Evolutionary conservation across 2,888 invertebrate species (phyloP).

Genomic region (Spilosoma lubricipeda): DNA sequence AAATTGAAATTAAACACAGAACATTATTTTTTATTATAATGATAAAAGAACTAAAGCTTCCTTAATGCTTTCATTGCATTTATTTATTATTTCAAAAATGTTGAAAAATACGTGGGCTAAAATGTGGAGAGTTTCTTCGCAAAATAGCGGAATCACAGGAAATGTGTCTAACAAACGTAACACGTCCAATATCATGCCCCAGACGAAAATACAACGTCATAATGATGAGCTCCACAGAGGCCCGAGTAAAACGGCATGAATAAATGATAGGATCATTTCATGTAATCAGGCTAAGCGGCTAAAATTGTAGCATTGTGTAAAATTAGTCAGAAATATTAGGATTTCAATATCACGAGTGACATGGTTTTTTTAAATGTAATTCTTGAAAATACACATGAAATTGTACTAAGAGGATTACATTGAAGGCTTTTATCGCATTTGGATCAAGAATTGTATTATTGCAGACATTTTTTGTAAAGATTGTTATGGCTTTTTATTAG

Average conservation of each 20-base stretch:
- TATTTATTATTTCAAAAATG: background rate
- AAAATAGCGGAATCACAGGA: constrained; percentile 7
- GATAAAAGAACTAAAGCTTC: background rate
- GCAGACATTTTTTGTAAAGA: constrained; percentile 7
- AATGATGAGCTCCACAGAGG: constrained; percentile 46
- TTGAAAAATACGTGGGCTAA: background rate
- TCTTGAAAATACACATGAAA: constrained; percentile 35
- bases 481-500: constrained; percentile 3
- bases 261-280: constrained; percentile 56
- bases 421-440: constrained; percentile 29
- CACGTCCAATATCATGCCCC: constrained; percentile 19
- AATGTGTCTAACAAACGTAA: constrained; percentile 13
- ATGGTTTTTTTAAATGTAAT: constrained; percentile 41
- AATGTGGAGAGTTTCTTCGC: background rate
- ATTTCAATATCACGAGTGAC: constrained; percentile 43
- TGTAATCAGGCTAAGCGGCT: constrained; percentile 53
- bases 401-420: constrained; percentile 37
- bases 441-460: constrained; percentile 33
- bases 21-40: background rate
- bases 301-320: constrained; percentile 52
- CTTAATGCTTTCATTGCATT: background rate
- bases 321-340: constrained; percentile 51
- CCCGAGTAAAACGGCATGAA: constrained; percentile 49
- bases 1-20: background rate
- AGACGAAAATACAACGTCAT: constrained; percentile 33